A percentile compares a stretch with the other conserved stretches of the same genome.
Conservation (phyloP, 1,140 invertebrate genomes). For the Tetragonula clypearis region DNA sequence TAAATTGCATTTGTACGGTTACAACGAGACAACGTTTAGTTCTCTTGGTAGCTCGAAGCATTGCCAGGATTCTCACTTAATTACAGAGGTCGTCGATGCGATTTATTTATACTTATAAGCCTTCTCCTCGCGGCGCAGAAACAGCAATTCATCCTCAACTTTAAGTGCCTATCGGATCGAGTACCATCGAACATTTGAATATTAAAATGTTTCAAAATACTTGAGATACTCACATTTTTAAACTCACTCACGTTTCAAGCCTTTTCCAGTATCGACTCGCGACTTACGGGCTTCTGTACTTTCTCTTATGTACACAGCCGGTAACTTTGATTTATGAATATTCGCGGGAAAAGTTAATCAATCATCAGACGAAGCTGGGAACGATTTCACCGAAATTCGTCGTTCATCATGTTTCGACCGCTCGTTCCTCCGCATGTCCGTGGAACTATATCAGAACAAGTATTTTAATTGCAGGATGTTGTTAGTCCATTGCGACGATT, state of each 20-base stretch:
- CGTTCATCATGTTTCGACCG: conserved; percentile 9
- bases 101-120: too few relatives aligned
- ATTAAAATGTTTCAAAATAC: not conserved
- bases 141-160: too few relatives aligned
- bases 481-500: conserved; percentile 61
- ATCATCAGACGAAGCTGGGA: not conserved
- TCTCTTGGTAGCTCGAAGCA: not conserved
- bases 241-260: not conserved
- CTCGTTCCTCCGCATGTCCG: conserved; percentile 36
- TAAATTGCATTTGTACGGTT: conserved; percentile 24
- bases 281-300: not conserved
- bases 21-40: not conserved
- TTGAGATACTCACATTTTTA: not conserved
- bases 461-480: conserved; percentile 72
- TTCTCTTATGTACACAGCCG: not conserved
- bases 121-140: too few relatives aligned
- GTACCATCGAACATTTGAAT: not conserved
- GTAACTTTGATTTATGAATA: not conserved
- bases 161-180: too few relatives aligned
- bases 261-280: too few relatives aligned
- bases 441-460: conserved; percentile 53
- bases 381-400: conserved; percentile 34
- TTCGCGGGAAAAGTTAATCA: not conserved
- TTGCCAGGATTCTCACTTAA: not conserved
- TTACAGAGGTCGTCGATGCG: not conserved